Evolutionary conservation across 2,113 vertebrate species (phyloP), one percentile per base, ranked within the genome.

Genomic region (Struthidea cinerea): DNA sequence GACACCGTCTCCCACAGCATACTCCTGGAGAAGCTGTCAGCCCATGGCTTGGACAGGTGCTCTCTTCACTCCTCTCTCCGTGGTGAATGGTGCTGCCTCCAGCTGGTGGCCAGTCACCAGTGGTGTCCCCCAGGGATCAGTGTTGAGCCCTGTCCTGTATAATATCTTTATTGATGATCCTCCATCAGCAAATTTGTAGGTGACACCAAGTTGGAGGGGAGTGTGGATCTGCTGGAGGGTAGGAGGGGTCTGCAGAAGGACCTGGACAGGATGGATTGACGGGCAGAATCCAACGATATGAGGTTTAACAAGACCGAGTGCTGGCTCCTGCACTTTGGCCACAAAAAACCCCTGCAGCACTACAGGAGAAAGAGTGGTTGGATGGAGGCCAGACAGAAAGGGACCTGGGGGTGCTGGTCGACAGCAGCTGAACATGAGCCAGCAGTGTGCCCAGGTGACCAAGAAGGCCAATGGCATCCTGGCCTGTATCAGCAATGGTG

Each of bases 21-120:
- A 9, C 13, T 53, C 23, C 39, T 87, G 33, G 47, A 69, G 70
- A 53, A 69, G 18, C 63, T 69, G 46, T 12, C 84, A 61, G 47
- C 13, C 15, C 27, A 16, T 0, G 0, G 11, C 33, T 60, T 69
- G 64, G 28, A 37, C 27, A 44, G 17, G 27, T 2, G 11, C 17
- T 7, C 21, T 37, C 27, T 59, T 4, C 2, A 2, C 37, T 35
- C 7, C 22, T 57, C 14, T 35, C 56, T 57, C 35, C 15, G 4
- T 57, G 56, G 26, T 44, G 13, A 77, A 27, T 8, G 27, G 5
- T 44, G 53, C 37, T 22, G 17, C 13, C 21, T 42, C 37, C 37
- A 32, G 3, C 1, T 52, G 63, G 14, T 4, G 6, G 18, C 37
- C 22, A 10, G 37, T 16, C 63, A 28, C 18, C 5, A 60, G 12